Conservation (phyloP, 2,888 invertebrate species). For the Anthoptus insignis region DNA sequence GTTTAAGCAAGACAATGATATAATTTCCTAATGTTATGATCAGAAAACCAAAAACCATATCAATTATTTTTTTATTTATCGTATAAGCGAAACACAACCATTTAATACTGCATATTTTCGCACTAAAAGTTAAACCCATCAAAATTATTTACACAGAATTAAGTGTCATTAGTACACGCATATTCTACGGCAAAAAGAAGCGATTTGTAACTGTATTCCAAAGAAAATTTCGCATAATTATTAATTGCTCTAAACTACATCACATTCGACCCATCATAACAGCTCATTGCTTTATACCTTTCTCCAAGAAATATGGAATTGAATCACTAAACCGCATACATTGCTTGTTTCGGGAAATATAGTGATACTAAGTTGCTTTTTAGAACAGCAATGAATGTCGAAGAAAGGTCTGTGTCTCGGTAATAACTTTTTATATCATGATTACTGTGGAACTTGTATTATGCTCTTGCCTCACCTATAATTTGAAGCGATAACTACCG, state of each 20-base stretch:
- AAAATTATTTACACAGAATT: slow-evolving; percentile 1
- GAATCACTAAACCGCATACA: neutral
- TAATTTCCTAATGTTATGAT: too few relatives aligned
- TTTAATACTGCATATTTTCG: neutral
- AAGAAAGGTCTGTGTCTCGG: neutral
- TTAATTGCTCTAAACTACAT: slow-evolving; percentile 17
- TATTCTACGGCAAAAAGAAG: slow-evolving; percentile 1
- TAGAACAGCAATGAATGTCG: slow-evolving; percentile 5
- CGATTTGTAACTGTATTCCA: slow-evolving; percentile 1
- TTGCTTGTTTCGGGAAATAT: neutral
- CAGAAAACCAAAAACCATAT: too few relatives aligned
- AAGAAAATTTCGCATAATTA: slow-evolving; percentile 13
- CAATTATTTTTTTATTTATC: too few relatives aligned
- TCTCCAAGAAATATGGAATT: neutral
- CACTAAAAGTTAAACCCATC: neutral
- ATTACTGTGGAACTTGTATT: slow-evolving; percentile 4
- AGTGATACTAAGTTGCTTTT: neutral
- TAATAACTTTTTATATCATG: slow-evolving; percentile 8
- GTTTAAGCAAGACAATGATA: too few relatives aligned
- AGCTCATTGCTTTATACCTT: slow-evolving; percentile 1
- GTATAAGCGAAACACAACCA: neutral
- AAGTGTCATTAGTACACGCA: neutral
- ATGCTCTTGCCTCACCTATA: neutral
- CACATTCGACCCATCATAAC: slow-evolving; percentile 12
- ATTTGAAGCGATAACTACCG: neutral